Evolutionary conservation across 2,888 invertebrate species (phyloP).

Genomic region (Synanthedon myopaeformis): DNA sequence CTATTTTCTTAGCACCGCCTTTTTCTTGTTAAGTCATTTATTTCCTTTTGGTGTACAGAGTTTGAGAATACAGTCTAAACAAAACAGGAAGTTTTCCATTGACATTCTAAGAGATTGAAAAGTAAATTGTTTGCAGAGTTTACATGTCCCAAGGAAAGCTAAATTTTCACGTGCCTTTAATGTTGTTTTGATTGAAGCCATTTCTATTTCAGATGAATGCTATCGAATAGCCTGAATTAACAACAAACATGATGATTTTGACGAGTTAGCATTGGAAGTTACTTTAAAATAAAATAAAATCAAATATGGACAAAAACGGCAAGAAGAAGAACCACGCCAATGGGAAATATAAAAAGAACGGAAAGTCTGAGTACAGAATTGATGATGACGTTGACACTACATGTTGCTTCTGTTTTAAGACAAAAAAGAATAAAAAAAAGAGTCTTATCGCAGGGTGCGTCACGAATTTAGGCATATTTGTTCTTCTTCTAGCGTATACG

Average conservation of each 20-base stretch:
- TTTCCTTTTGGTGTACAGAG: slow-evolving; percentile 30
- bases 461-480: slow-evolving; percentile 86
- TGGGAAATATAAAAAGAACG: slow-evolving; percentile 59
- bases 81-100: slow-evolving; percentile 11
- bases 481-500: slow-evolving; percentile 83
- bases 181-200: neutral
- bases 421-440: slow-evolving; percentile 60
- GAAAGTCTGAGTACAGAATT: slow-evolving; percentile 43
- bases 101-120: slow-evolving; percentile 11
- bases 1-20: slow-evolving; percentile 31
- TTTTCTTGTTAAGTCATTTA: slow-evolving; percentile 36
- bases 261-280: neutral
- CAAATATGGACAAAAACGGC: slow-evolving; percentile 44
- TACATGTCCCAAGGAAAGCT: neutral
- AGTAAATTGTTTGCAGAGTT: neutral
- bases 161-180: neutral
- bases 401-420: slow-evolving; percentile 62
- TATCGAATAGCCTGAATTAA: neutral
- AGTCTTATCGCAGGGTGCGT: slow-evolving; percentile 74
- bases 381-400: slow-evolving; percentile 54
- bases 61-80: slow-evolving; percentile 23
- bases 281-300: neutral
- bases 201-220: slow-evolving; percentile 26
- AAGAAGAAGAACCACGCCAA: slow-evolving; percentile 59
- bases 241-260: neutral